Percentiles rank a stretch among this genome's conserved stretches.
Conservation (phyloP, 2,888 invertebrate genomes). For the Polyommatus icarus region DNA sequence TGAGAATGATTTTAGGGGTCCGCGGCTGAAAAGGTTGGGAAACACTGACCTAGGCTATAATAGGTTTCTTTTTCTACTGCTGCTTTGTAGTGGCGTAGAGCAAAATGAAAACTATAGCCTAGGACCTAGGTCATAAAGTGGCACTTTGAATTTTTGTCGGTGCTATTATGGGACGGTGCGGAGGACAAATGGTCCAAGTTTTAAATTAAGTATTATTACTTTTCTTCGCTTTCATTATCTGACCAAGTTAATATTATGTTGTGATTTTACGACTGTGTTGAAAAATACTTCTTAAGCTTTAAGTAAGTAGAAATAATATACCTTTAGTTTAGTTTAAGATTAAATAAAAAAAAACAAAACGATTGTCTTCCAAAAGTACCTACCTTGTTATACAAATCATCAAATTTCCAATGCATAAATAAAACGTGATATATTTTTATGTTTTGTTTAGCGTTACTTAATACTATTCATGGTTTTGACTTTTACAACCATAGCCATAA, state of each 20-base stretch:
- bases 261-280: constrained; percentile 21
- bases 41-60: no score
- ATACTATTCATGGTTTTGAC: neutral
- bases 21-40: no score
- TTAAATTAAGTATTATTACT: no score
- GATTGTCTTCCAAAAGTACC: constrained; percentile 7
- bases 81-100: no score
- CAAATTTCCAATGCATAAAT: neutral
- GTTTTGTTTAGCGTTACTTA: neutral
- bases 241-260: neutral
- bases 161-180: no score
- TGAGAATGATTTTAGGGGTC: no score
- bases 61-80: no score
- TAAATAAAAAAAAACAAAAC: neutral
- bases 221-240: no score
- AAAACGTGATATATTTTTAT: constrained; percentile 8
- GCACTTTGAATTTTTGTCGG: no score
- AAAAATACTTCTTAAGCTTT: neutral
- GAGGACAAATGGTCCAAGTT: no score
- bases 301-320: neutral
- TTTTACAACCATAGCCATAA: neutral
- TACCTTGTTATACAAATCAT: neutral
- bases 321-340: neutral
- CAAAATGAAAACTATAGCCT: no score
- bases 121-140: no score